phyloP scores from a whole-genome alignment of 2,888 invertebrate genomes.

The Drosophila multiciliata region DNA sequence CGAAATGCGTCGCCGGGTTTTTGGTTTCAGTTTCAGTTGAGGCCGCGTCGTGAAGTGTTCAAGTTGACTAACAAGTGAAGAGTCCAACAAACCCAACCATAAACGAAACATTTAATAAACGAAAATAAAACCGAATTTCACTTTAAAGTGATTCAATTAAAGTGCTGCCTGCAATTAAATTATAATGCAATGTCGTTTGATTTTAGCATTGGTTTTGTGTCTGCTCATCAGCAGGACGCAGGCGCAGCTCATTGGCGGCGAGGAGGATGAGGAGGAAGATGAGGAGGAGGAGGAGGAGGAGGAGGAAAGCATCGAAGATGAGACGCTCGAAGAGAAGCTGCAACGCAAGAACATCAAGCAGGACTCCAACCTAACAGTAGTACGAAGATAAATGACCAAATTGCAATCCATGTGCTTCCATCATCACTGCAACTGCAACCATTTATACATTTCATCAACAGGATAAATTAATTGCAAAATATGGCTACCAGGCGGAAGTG shows the following conservation, averaged over 20 bases:
- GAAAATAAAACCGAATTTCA: conserved; percentile 54
- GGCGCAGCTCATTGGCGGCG: conserved; percentile 77
- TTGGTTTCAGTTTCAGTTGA: conserved; percentile 63
- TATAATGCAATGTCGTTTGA: conserved; percentile 52
- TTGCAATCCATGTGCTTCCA: background rate
- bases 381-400: conserved; percentile 68
- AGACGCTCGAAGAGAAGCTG: conserved; percentile 77
- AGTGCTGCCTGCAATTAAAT: conserved; percentile 14
- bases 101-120: conserved; percentile 1
- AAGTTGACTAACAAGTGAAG: conserved; percentile 48
- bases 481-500: conserved; percentile 88
- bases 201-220: conserved; percentile 59
- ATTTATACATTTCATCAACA: conserved; percentile 63
- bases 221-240: conserved; percentile 55
- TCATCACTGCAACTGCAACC: conserved; percentile 21
- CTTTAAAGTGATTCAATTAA: conserved; percentile 39
- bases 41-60: conserved; percentile 57
- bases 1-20: conserved; percentile 44
- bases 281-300: conserved; percentile 82
- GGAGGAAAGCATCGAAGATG: conserved; percentile 82
- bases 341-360: conserved; percentile 81
- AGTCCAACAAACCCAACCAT: conserved; percentile 12
- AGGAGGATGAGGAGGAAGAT: conserved; percentile 82
- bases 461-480: conserved; percentile 87
- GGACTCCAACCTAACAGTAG: conserved; percentile 82